Base-by-base conservation (phyloP, 2,113 vertebrate species). In the Grammomys surdaster region DNA sequence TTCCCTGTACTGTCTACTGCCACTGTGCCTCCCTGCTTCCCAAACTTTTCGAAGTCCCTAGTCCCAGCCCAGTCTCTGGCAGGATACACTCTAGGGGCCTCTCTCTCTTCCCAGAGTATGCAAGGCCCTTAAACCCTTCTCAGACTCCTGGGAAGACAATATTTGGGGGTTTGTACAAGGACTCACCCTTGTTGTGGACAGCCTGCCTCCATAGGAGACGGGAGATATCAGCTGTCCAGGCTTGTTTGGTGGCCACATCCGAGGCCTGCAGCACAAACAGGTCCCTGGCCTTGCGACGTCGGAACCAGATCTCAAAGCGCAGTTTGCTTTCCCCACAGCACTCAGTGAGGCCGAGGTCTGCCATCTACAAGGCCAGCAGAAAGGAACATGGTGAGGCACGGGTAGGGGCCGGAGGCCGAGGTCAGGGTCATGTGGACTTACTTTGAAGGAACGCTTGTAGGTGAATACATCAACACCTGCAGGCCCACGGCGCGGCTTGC, bases 131-230 rank as follows among this genome's bases (percentile, higher is more conserved):
- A 78, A 33, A 73, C 48, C 56, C 17, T 81, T 8, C 24, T 54
- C 73, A 75, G 33, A 43, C 31, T 69, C 88, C 58, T 77, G 20
- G 14, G 51, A 56, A 63, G 80, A 84, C 69, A 67, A 26, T 72
- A 40, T 56, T 78, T 65, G 5, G 4, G 6, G 33, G 75, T 26
- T 40, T 88, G 20, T 43, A 0, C 36, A 89, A 36, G 69, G 70
- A 88, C 96, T 80, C 95, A 99, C 99, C 99, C 99, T 99, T 99
- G 98, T 99, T 99, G 92, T 99, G 98, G 88, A 98, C 98, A 36
- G 99, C 99, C 98, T 99, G 99, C 72, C 98, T 99, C 99, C 99
- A 99, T 54, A 99, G 99, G 98, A 99, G 99, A 33, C 98, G 98
- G 91, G 99, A 98, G 80, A 99, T 99, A 97, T 99, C 99, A 6